Conservation (phyloP, 2,888 invertebrate genomes). For the Tetragonisca angustula region DNA sequence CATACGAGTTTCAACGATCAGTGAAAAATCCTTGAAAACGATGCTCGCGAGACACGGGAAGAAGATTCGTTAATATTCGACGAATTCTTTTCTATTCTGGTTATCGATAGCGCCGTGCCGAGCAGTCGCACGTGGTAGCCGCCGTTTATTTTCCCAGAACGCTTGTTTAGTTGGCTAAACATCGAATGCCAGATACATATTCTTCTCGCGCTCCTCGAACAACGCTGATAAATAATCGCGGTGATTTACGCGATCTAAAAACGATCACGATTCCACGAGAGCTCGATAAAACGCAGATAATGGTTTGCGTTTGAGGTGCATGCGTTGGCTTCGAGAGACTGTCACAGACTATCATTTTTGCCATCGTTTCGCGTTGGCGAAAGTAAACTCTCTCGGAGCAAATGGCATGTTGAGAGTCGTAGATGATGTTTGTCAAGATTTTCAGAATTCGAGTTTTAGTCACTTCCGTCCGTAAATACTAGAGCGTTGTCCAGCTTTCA, state of each 20-base stretch:
- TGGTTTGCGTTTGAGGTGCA: neutral
- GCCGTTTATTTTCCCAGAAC: conserved; percentile 59
- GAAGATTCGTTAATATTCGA: conserved; percentile 24
- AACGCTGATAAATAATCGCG: conserved; percentile 51
- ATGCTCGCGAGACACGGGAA: conserved; percentile 12
- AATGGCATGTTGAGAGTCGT: neutral
- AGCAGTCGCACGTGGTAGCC: conserved; percentile 46
- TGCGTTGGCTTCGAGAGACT: neutral
- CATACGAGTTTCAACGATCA: neutral
- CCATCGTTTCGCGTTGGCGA: neutral
- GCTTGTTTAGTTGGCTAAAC: conserved; percentile 21
- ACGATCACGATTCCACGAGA: neutral
- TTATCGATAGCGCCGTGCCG: conserved; percentile 26
- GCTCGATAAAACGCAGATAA: neutral
- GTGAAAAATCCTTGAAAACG: conserved; percentile 5
- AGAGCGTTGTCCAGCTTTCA: neutral
- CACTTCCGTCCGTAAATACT: neutral
- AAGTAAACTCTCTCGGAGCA: neutral
- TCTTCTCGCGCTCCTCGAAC: conserved; percentile 29
- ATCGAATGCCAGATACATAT: conserved; percentile 42
- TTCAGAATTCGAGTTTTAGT: neutral
- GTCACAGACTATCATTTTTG: neutral
- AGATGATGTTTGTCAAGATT: neutral
- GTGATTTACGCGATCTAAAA: conserved; percentile 40
- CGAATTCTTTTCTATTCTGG: neutral